Base-by-base conservation (phyloP, 2,888 invertebrate species). In the Drosophila kambysellisi region DNA sequence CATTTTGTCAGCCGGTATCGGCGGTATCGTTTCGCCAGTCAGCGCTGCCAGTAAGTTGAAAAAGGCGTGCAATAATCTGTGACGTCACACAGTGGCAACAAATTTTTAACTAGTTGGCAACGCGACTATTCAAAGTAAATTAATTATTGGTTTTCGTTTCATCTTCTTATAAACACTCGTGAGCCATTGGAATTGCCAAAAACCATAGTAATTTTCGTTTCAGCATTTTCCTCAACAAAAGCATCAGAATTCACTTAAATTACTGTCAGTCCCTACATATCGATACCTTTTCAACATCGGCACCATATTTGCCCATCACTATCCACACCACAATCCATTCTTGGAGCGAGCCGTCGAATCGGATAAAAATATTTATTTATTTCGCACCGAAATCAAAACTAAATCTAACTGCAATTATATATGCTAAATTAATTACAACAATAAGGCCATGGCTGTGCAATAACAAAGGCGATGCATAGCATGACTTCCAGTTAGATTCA, bases 1-100 rank as follows among this genome's bases (percentile, higher is more conserved):
- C 75, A 60, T 79, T 25, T 68, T 63, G 32, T 50, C 79, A 79
- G 76, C 76, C 76, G 79, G 56, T 56, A 56, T 56, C 56, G 56
- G 76, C 62, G 76, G 79, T 70, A 74, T 79, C 74, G 79, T 41
- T 51, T 46, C 7, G 0, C 0, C 1, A 17, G 1, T 0, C 1
- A 17, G 66, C 43, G 61, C 25, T 77, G 62, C 77, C 77, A 79
- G 4, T 15, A 15, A 11, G 7, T 7, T 29, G 7, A 4, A 35
- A 59, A 35, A n/a, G 12, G 43, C 43, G 20, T 15, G n/a, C 6
- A 35, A 12, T n/a, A 46, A 30, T 25, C 32, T 15, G 35, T 77
- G 68, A 68, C 61, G 59, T 75, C 65, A 70, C 50, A 39, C 3
- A 17, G 9, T 25, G 7, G n/a, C 17, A 30, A 35, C 30, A 41